A percentile compares a stretch with the other conserved stretches of the same genome.
Evolutionary conservation across 2,113 vertebrate species (phyloP).

Genomic region (Rhegmatorhina hoffmannsi): DNA sequence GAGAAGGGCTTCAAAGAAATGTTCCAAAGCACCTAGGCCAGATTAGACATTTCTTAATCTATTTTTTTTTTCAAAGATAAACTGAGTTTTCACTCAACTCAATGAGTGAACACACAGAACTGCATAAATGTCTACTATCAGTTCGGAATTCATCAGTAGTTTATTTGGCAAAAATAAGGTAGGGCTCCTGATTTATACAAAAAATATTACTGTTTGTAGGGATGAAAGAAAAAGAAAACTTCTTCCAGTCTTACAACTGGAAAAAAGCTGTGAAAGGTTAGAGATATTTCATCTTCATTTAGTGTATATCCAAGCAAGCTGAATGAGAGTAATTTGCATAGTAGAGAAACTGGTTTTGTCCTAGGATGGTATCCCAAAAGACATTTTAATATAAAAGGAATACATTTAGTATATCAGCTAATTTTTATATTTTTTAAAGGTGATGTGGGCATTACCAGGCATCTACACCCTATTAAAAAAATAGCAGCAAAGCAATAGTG

Average conservation of each 20-base stretch:
- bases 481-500: not conserved
- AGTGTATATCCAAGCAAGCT: not conserved
- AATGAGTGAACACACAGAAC: not conserved
- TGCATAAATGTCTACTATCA: not conserved
- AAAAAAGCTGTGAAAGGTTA: not conserved
- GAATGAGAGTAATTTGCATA: not conserved
- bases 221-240: not conserved
- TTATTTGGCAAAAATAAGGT: not conserved
- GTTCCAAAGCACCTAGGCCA: not conserved
- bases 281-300: not conserved
- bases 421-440: not conserved
- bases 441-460: not conserved
- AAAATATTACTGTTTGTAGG: not conserved
- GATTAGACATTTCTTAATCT: not conserved
- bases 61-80: not conserved
- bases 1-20: not conserved
- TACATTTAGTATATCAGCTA: not conserved
- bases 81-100: not conserved
- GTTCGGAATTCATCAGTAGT: accelerated
- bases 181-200: not conserved
- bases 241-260: not conserved
- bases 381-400: not conserved
- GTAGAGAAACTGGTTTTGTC: not conserved
- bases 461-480: not conserved
- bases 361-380: not conserved